Percentiles rank a stretch among this genome's conserved stretches.
Conservation (phyloP, 2,113 vertebrate species). For the Anarhynchus alexandrinus region DNA sequence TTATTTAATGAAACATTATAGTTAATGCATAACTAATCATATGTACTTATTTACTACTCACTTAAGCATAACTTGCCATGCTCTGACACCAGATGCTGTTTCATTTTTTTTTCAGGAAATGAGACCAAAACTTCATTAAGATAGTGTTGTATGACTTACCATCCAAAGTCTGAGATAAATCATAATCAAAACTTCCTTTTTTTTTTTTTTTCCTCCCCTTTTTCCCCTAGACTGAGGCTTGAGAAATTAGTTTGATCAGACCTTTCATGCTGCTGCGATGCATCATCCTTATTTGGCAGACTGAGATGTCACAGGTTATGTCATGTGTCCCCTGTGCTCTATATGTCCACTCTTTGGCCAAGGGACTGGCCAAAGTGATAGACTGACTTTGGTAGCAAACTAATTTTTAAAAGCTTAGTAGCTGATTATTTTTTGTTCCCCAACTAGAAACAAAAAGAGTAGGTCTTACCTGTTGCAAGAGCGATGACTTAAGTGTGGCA, state of each 20-base stretch:
- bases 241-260: background rate
- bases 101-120: background rate
- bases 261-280: background rate
- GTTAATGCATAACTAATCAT: background rate
- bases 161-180: background rate
- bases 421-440: no score
- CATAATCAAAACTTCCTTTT: background rate
- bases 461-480: no score
- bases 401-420: background rate
- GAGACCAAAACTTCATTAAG: background rate
- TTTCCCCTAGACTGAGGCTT: background rate
- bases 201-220: background rate
- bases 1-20: background rate
- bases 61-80: background rate
- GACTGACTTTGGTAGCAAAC: background rate
- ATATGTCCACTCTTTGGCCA: background rate
- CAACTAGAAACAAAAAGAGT: background rate
- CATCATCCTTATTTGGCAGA: background rate
- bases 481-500: fast-evolving
- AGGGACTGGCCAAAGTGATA: no score
- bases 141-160: background rate
- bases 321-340: background rate
- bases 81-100: background rate
- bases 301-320: background rate
- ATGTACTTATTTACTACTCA: background rate